phyloP scores from a whole-genome alignment of 92 coral and sea anemone genomes.

The Zoanthus sociatus region DNA sequence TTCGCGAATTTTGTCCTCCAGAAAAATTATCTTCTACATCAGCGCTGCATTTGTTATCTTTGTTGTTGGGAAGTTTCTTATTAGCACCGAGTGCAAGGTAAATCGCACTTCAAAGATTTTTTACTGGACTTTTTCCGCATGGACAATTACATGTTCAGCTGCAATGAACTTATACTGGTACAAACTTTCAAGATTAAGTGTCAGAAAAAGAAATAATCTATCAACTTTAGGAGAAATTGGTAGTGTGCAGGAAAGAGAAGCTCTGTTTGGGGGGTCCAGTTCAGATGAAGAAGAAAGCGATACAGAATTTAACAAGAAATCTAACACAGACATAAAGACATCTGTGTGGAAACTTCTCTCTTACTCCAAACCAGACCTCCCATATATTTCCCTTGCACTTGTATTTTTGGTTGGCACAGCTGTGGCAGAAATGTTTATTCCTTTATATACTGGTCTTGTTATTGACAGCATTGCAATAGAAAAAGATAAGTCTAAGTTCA shows the following conservation, averaged over 20 bases:
- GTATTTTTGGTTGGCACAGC: conserved; percentile 83
- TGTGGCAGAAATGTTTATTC: conserved; percentile 93
- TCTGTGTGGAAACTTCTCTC: conserved; percentile 79
- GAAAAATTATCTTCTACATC: conserved; percentile 66
- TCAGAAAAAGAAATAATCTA: conserved; percentile 18
- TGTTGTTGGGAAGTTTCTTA: conserved; percentile 77
- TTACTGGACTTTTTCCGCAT: conserved; percentile 81
- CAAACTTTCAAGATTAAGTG: conserved; percentile 62
- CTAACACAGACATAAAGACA: conserved; percentile 46
- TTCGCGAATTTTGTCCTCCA: conserved; percentile 67
- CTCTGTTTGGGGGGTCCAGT: conserved; percentile 48
- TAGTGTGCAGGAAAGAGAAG: conserved; percentile 75
- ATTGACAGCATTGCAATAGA: conserved; percentile 96
- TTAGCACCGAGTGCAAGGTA: conserved; percentile 83
- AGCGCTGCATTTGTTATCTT: conserved; percentile 67
- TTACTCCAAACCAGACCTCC: conserved; percentile 88
- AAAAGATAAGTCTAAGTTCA: conserved; percentile 77
- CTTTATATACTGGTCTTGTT: conserved; percentile 92
- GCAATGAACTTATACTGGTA: conserved; percentile 71
- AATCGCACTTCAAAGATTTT: conserved; percentile 61
- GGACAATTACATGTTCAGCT: conserved; percentile 64
- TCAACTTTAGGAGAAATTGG: conserved; percentile 87
- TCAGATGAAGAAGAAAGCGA: conserved; percentile 38
- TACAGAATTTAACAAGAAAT: conserved; percentile 24
- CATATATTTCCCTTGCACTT: conserved; percentile 76